These are phyloP conservation scores for Drosophila neotestacea DNA, from an alignment of 2,888 invertebrate genomes.

Conservation along the genomic window DNA sequence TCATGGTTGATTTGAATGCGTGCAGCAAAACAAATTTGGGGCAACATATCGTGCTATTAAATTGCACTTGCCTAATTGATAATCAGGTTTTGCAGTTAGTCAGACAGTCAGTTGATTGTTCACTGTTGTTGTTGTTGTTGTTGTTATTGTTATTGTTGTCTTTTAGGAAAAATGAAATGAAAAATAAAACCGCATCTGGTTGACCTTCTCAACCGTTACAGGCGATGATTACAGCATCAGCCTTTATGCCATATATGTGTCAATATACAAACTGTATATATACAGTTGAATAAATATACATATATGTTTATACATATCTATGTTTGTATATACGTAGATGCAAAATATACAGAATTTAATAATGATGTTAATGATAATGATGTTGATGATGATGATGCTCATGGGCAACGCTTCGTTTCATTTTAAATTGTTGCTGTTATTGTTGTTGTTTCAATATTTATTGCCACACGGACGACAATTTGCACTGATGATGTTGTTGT, in stretches of 20 bases:
- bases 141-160: constrained; percentile 23
- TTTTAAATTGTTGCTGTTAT: constrained; percentile 24
- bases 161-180: constrained; percentile 24
- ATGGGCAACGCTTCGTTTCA: constrained; percentile 59
- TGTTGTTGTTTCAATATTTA: constrained; percentile 60
- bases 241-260: constrained; percentile 51
- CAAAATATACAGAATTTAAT: constrained; percentile 51
- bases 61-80: constrained; percentile 63
- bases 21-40: constrained; percentile 16
- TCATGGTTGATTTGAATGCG: constrained; percentile 1
- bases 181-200: constrained; percentile 65
- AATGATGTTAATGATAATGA: constrained; percentile 42
- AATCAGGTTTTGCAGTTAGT: constrained; percentile 47
- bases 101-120: constrained; percentile 1
- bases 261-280: constrained; percentile 35
- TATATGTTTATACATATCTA: constrained; percentile 12
- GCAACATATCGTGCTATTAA: constrained; percentile 40
- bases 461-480: constrained; percentile 62
- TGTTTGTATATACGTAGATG: constrained; percentile 13
- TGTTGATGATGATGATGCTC: constrained; percentile 19
- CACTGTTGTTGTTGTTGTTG: not conserved
- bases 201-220: constrained; percentile 77
- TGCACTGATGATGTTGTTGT: constrained; percentile 31
- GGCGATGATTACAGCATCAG: constrained; percentile 69
- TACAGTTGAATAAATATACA: constrained; percentile 7